Evolutionary conservation across 2,797 vertebrate genomes (phyloP).

Genomic region (Enteromius trimaculatus): DNA sequence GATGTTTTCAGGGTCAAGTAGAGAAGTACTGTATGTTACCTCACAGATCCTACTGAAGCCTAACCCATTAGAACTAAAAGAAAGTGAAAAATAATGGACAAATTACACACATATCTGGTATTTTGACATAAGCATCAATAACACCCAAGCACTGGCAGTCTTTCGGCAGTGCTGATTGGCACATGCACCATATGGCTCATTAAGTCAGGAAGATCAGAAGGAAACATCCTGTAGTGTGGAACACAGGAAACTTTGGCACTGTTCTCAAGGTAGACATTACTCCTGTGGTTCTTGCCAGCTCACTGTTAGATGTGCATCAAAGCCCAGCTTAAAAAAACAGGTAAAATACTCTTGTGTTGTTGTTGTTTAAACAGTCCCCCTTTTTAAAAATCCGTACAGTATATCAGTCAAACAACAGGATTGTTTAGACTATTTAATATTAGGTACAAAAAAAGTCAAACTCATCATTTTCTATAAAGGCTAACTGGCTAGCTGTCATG

Average conservation of each 20-base stretch:
- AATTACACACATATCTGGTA: not conserved
- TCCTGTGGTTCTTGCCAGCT: not conserved
- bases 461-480: not conserved
- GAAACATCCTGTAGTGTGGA: slow-evolving; percentile 22
- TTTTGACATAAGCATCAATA: slow-evolving; percentile 13
- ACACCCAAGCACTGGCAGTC: slow-evolving; percentile 57
- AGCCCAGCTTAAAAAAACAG: slow-evolving; percentile 5
- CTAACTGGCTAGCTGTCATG: not conserved
- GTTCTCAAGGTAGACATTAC: not conserved
- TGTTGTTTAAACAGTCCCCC: not conserved
- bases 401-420: not conserved
- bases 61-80: not conserved
- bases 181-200: slow-evolving; percentile 73
- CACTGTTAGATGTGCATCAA: slow-evolving; percentile 17
- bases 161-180: slow-evolving; percentile 28
- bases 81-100: not conserved
- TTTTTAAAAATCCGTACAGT: not conserved
- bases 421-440: not conserved
- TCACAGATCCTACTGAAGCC: not conserved
- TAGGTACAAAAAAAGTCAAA: not conserved
- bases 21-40: not conserved
- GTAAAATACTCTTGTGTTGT: not conserved
- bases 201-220: slow-evolving; percentile 63
- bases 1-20: not conserved
- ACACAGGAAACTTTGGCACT: slow-evolving; percentile 33